Conservation (phyloP, 2,797 vertebrate genomes). For the Platalea minor region DNA sequence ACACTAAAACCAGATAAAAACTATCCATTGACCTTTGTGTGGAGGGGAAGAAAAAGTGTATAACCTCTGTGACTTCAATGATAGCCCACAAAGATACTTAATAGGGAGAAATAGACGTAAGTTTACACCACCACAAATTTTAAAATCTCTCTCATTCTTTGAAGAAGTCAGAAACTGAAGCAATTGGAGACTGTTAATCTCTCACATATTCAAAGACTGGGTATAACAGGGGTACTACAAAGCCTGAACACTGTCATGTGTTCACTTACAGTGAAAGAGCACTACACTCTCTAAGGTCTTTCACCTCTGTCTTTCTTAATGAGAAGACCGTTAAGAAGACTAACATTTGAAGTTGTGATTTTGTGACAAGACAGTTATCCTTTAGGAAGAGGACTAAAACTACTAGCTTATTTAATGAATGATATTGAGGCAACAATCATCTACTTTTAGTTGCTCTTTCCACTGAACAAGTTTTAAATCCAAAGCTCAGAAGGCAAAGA, state of each 20-base stretch:
- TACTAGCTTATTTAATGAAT: neutral
- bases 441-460: neutral
- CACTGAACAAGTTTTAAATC: neutral
- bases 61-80: neutral
- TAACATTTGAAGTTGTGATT: neutral
- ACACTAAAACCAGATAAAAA: neutral
- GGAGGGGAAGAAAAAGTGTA: rapidly evolving
- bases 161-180: neutral
- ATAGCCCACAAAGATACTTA: neutral
- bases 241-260: neutral
- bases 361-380: neutral
- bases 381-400: neutral
- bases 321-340: neutral
- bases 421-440: neutral
- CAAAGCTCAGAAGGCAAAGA: neutral
- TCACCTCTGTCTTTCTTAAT: neutral
- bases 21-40: neutral
- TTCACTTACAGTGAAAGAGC: neutral
- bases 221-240: neutral
- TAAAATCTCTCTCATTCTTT: neutral
- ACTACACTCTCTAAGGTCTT: neutral
- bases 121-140: neutral
- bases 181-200: neutral
- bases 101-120: neutral
- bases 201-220: neutral